Evolutionary conservation across 2,113 vertebrate species (phyloP).

Genomic region (Aegotheles bennettii): DNA sequence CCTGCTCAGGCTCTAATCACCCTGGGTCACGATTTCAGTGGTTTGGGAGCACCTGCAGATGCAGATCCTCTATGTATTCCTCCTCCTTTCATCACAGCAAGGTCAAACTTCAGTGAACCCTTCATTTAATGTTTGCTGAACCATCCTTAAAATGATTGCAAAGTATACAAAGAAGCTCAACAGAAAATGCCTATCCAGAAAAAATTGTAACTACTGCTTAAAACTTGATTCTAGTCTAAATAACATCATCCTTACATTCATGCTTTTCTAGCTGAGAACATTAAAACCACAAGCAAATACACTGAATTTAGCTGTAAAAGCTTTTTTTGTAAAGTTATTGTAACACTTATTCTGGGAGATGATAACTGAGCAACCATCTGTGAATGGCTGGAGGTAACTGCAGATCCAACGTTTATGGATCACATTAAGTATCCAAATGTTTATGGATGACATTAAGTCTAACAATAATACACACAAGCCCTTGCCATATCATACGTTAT

Average conservation of each 20-base stretch:
- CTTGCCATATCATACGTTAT: not conserved
- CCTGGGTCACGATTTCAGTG: not conserved
- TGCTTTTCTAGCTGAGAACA: not conserved
- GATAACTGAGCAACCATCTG: not conserved
- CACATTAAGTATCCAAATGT: rapidly evolving
- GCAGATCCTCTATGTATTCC: not conserved
- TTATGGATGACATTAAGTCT: not conserved
- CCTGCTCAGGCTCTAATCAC: not conserved
- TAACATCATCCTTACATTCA: not conserved
- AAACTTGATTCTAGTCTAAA: not conserved
- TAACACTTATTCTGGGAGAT: not conserved
- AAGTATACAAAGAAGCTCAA: not conserved
- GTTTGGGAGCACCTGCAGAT: not conserved
- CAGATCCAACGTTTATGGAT: not conserved
- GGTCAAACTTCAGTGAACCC: not conserved
- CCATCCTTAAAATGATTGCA: not conserved
- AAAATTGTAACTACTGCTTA: not conserved
- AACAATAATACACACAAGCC: not conserved
- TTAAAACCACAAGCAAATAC: not conserved
- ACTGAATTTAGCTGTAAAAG: not conserved
- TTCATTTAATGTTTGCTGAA: not conserved
- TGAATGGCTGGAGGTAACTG: not conserved
- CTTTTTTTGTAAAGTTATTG: not conserved
- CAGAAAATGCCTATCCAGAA: not conserved
- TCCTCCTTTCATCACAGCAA: not conserved